Percentiles rank a stretch among this genome's conserved stretches.
Conservation (phyloP, 2,888 invertebrate species). For the Sminthurides aquaticus region DNA sequence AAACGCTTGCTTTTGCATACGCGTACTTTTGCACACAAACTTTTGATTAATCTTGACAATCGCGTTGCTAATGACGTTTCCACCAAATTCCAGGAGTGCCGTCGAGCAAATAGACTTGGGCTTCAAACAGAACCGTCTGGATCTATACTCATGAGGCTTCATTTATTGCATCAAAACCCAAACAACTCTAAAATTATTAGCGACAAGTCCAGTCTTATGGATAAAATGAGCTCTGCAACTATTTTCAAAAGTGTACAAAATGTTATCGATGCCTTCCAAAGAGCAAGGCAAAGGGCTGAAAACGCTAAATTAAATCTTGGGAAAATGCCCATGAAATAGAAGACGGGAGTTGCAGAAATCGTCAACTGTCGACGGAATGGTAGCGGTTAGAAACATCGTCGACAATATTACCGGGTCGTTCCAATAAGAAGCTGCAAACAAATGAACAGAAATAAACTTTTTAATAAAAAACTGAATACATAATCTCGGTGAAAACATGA, state of each 20-base stretch:
- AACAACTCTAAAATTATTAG: constrained; percentile 11
- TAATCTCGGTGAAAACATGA: too few species aligned
- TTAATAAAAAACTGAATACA: too few species aligned
- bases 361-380: too few species aligned
- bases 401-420: too few species aligned
- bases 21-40: too few species aligned
- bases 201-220: constrained; percentile 28
- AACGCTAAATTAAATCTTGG: constrained; percentile 23
- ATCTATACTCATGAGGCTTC: constrained; percentile 29
- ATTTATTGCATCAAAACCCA: constrained; percentile 34
- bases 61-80: too few species aligned
- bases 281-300: constrained; percentile 35
- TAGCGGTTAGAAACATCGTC: too few species aligned
- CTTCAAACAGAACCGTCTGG: constrained; percentile 37
- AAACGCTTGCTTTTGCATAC: background rate
- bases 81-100: constrained; percentile 29
- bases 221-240: constrained; percentile 41
- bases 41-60: too few species aligned
- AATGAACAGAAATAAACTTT: too few species aligned
- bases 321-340: too few species aligned
- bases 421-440: too few species aligned
- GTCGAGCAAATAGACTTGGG: constrained; percentile 36
- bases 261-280: constrained; percentile 41
- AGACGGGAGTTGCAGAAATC: too few species aligned
- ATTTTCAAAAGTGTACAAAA: constrained; percentile 41